Base-by-base conservation (phyloP, 2,113 vertebrate species). In the Elanoides forficatus region DNA sequence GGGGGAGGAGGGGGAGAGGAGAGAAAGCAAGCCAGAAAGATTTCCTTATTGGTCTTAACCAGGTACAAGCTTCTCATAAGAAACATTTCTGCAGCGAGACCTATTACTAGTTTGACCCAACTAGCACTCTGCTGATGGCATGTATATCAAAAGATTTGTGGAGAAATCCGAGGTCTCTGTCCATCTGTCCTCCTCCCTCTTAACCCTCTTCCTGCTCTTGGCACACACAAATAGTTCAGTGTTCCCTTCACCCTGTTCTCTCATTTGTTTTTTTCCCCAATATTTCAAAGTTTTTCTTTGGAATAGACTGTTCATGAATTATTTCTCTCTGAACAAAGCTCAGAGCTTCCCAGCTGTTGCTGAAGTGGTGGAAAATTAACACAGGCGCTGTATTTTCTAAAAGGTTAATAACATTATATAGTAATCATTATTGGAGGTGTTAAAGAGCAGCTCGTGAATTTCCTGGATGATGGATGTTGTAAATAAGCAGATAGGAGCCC, bases 11-110 rank as follows among this genome's bases (percentile, higher is more conserved):
- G 38, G 27, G 18, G 58, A 72, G 43, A 89, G 29, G 11, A 38
- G 89, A 29, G 21, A 25, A 62, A 78, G 38, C 34, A 83, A 60
- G 22, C 45, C 47, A 75, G 38, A 76, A 88, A 84, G 7, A 66
- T 90, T 95, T 93, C 72, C 76, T 67, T 87, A 88, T 94, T 96
- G 81, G 95, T 94, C 71, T 40, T 80, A 91, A 75, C 47, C 34
- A 91, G 81, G 42, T 92, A 81, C 43, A 82, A 60, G 67, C 63
- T 80, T 97, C 81, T 95, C 45, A 74, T 88, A 81, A 94, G 96
- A 97, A 84, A 92, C 58, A 40, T 86, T 96, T 96, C 30, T 93
- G 26, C 36, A 72, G 58, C 10, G 8, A 89, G 71, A 94, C 83
- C 76, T 96, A 60, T 96, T 94, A 50, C 81, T 92, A 8, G 48